Conservation (phyloP, 2,113 vertebrate genomes). For the Tursiops truncatus region DNA sequence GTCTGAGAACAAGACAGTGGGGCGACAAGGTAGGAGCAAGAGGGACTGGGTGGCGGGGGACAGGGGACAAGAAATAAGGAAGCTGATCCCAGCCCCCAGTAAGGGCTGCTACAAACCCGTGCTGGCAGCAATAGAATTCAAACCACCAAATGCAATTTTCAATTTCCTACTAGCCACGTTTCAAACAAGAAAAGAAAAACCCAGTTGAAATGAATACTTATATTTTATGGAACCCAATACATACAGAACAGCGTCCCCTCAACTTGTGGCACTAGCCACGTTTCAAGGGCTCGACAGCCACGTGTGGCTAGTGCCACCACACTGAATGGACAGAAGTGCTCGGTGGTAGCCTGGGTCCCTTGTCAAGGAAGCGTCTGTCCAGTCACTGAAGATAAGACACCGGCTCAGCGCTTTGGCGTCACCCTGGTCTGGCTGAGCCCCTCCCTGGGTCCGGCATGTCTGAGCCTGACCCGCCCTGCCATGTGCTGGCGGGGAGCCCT, state of each 20-base stretch:
- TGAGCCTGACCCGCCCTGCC: background rate
- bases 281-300: background rate
- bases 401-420: accelerated
- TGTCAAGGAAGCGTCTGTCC: accelerated
- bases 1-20: accelerated
- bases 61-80: too few relatives aligned
- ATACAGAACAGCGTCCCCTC: accelerated
- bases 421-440: background rate
- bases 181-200: background rate
- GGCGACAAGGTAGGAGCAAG: background rate
- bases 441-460: accelerated
- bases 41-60: accelerated
- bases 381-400: accelerated
- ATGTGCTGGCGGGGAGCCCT: background rate
- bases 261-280: accelerated
- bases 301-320: accelerated
- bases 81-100: background rate
- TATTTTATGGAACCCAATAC: too few relatives aligned
- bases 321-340: accelerated
- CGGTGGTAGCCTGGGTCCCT: accelerated
- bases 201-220: background rate
- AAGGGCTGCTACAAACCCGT: accelerated
- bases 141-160: too few relatives aligned
- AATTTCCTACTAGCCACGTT: background rate
- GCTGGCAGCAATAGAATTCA: accelerated